Evolutionary conservation across 2,797 vertebrate genomes (phyloP), one percentile per base, ranked within the genome.

Genomic region (Galagoides demidoff): DNA sequence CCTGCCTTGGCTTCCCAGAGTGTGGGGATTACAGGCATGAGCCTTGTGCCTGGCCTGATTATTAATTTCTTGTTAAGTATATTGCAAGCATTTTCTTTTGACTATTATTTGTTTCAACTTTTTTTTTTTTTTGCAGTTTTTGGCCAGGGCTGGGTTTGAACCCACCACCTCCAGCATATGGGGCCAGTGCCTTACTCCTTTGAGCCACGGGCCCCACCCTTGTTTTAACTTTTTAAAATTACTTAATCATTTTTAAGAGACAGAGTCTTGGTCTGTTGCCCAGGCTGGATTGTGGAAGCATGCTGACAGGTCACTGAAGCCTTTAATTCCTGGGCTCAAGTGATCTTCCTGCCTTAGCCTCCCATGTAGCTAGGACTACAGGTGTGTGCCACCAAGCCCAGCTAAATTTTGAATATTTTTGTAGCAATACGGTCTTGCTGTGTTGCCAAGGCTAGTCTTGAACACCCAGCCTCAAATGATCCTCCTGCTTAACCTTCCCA

Each of bases 161-260:
- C 39, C 39, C 39, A 39, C 39, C 39, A 39, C 39, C 39, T 39
- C 39, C 39, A 39, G 39, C 39, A 39, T 39, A 5, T 39, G 39
- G 39, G 39, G 39, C 39, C 39, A 39, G 39, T 39, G 39, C 39
- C 39, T 39, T 39, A 39, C 39, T 39, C 39, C 39, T 39, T 39
- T 39, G 39, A 39, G 39, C 39, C 39, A 39, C 39, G 39, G 39
- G 39, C 4, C 1, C 39, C 4, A 7, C 39, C 39, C 39, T 39
- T 39, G 39, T 87, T 34, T 90, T 88, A 84, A 57, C 78, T 92
- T 82, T 92, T 61, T 37, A n/a, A n/a, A 66, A 66, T n/a, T 66
- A 66, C 64, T 66, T 64, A 64, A 64, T 64, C n/a, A n/a, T 66
- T 66, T 66, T 66, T 66, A 66, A n/a, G 64, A 66, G 63, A 66